These are phyloP conservation scores for Zoanthus gigantus DNA, from an alignment of 92 coral and sea anemone species.

Conservation along the genomic window DNA sequence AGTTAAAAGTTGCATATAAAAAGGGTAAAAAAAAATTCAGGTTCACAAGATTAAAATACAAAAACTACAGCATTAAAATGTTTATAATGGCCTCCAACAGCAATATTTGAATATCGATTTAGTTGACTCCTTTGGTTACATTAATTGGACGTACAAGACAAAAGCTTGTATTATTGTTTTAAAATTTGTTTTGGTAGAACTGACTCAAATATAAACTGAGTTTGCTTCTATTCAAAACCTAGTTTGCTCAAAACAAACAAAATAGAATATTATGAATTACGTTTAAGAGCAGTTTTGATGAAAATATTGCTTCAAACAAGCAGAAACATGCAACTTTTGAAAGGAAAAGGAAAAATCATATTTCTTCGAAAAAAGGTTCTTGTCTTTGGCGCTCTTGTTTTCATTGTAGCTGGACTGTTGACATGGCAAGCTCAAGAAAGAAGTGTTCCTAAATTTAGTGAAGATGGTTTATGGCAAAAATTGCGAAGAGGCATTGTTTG, in stretches of 20 bases:
- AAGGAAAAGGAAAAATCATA: neutral
- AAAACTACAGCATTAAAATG: neutral
- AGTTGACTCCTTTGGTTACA: too few species aligned
- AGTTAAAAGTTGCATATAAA: neutral
- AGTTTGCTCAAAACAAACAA: neutral
- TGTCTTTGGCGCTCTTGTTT: neutral
- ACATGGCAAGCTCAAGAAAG: neutral
- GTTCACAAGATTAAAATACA: neutral
- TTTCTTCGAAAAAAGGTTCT: constrained; percentile 2
- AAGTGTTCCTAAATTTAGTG: neutral
- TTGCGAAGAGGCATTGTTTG: neutral
- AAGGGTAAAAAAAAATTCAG: neutral
- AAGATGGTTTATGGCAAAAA: neutral
- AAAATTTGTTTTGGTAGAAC: neutral
- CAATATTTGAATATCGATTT: too few species aligned
- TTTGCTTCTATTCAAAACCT: neutral
- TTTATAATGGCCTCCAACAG: too few species aligned
- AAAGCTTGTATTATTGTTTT: neutral
- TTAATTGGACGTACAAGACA: neutral
- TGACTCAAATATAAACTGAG: neutral
- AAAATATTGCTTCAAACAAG: neutral
- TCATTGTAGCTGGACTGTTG: constrained; percentile 5
- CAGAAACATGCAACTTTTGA: neutral
- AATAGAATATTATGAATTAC: neutral
- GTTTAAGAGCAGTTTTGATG: neutral